phyloP scores from a whole-genome alignment of 2,113 vertebrate genomes.

The Notiomystis cincta region DNA sequence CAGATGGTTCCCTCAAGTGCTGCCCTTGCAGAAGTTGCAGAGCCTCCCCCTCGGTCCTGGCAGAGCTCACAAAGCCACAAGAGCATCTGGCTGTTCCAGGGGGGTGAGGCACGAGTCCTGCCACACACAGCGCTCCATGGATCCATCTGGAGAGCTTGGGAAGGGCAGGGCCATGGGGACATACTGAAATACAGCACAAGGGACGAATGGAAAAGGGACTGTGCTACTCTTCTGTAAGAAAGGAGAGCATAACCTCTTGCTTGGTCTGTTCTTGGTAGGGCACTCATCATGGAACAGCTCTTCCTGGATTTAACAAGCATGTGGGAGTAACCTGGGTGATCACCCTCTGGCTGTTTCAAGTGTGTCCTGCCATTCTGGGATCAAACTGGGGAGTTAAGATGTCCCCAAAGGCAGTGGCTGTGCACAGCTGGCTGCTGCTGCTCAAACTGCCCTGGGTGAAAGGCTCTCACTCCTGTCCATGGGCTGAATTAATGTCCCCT shows the following conservation, averaged over 20 bases:
- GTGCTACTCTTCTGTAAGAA: not conserved
- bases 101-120: not conserved
- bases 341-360: not conserved
- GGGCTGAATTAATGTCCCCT: not conserved
- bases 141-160: not conserved
- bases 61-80: not conserved
- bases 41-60: not conserved
- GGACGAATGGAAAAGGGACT: not conserved
- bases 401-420: not conserved
- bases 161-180: not conserved
- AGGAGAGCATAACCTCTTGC: not conserved
- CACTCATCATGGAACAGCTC: not conserved
- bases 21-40: not conserved
- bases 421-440: not conserved
- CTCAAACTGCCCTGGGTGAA: not conserved
- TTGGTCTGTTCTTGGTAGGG: not conserved
- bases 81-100: not conserved
- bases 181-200: not conserved
- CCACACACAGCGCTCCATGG: not conserved
- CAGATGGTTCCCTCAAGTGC: not conserved
- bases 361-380: not conserved
- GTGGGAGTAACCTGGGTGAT: not conserved
- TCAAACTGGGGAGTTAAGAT: not conserved
- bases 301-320: fast-evolving
- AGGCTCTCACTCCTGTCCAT: not conserved